Evolutionary conservation across 1,140 invertebrate species (phyloP).

Genomic region (Aphaenogaster rudis): DNA sequence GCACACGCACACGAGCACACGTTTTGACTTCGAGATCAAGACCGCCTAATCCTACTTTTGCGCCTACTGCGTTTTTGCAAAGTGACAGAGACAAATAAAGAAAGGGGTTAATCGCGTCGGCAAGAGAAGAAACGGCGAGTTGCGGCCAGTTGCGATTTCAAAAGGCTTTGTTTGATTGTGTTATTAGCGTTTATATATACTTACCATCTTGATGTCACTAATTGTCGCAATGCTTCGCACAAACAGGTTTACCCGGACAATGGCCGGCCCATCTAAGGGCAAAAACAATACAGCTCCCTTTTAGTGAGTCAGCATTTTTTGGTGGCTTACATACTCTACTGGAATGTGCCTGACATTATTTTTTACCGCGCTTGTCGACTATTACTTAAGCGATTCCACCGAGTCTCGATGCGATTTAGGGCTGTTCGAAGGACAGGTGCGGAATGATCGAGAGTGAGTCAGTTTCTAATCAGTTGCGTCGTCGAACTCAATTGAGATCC

Average conservation of each 20-base stretch:
- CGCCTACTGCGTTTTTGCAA: slow-evolving; percentile 78
- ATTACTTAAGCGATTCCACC: slow-evolving; percentile 35
- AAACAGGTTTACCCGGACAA: slow-evolving; percentile 98
- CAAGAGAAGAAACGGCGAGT: slow-evolving; percentile 75
- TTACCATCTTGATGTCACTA: slow-evolving; percentile 99
- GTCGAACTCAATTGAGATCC: neutral
- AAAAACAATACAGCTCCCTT: slow-evolving; percentile 86
- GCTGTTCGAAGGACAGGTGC: neutral
- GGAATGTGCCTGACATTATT: slow-evolving; percentile 56
- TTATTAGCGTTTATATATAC: slow-evolving; percentile 87
- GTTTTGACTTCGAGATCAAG: slow-evolving; percentile 56
- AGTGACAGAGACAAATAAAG: slow-evolving; percentile 75
- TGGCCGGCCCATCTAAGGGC: slow-evolving; percentile 95
- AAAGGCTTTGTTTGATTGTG: slow-evolving; percentile 71
- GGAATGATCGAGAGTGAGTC: slow-evolving; percentile 28
- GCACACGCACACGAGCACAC: neutral
- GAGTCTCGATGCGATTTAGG: slow-evolving; percentile 30
- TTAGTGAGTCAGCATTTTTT: slow-evolving; percentile 81
- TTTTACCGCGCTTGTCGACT: slow-evolving; percentile 35
- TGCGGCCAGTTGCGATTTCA: slow-evolving; percentile 67
- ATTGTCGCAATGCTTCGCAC: slow-evolving; percentile 98
- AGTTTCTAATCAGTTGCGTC: slow-evolving; percentile 1
- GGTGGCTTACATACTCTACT: slow-evolving; percentile 75
- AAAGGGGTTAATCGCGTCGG: slow-evolving; percentile 71
- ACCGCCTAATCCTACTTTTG: slow-evolving; percentile 76